Evolutionary conservation across 2,888 invertebrate genomes (phyloP), one percentile per base, ranked within the genome.

Genomic region (Artemia sp.): DNA sequence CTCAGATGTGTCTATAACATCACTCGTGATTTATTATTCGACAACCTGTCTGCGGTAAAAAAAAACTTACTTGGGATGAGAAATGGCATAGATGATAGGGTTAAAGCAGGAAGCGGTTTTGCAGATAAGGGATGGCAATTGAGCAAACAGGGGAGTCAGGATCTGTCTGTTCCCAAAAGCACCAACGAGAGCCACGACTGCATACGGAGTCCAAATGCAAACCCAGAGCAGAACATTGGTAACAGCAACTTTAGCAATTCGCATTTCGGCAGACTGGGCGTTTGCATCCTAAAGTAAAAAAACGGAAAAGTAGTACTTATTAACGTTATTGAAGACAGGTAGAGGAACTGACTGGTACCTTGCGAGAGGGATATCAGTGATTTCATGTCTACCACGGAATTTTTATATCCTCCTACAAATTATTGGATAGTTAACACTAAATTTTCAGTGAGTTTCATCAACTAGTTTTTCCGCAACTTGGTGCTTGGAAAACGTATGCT

Each of bases 191-290:
- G 68, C 70, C 6, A 70, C 70, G 68, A 70, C 10, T 51, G 68
- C 68, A 58, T 70, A 70, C 51, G 70, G 70, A 6, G 69, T 52
- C 70, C 70, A 70, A 51, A 70, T 70, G 12, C 69, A 14, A 14
- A 68, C 70, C 70, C 70, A 70, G 38, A 70, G 64, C 14, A 68
- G 68, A 12, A 70, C 70, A 69, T 70, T 70, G 53, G 70, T 70
- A 51, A 70, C 68, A n/a, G 70, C 70, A 38, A 70, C 70, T 58
- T 70, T 70, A 64, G 70, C 70, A n/a, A 70, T 70, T 19, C 70
- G 64, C 12, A 70, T 50, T 51, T 70, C 70, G 12, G 70, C 70
- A 51, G 70, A 69, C 19, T 70, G 68, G 14, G 70, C 68, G 19
- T 52, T 14, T 12, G 52, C 38, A n/a, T 70, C 67, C 69, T 69